Conservation (phyloP, 1,140 invertebrate genomes). For the Pentalonia nigronervosa region DNA sequence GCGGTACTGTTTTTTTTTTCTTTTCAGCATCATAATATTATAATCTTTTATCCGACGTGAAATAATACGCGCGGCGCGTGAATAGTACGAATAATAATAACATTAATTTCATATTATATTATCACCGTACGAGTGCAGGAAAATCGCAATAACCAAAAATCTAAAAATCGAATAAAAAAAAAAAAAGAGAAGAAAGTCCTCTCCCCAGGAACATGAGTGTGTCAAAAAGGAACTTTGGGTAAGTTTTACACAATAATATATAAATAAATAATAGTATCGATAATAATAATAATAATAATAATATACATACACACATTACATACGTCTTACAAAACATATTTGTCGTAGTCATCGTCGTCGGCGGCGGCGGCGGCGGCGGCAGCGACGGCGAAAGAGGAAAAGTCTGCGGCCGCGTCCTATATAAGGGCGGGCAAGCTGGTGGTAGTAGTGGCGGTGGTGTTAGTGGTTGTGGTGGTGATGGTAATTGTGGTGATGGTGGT, state of each 20-base stretch:
- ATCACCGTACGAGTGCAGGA: not conserved
- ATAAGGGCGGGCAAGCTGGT: not conserved
- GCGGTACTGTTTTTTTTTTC: not conserved
- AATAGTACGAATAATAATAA: no score
- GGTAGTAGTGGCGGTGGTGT: not conserved
- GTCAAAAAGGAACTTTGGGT: slow-evolving; percentile 54
- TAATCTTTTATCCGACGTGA: not conserved
- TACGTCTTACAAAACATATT: not conserved
- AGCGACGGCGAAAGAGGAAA: not conserved
- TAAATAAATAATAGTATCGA: not conserved
- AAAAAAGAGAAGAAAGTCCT: not conserved
- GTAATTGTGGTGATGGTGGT: not conserved
- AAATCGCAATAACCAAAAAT: slow-evolving; percentile 5
- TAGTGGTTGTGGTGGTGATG: not conserved
- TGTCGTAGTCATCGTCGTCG: not conserved
- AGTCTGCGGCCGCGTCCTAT: not conserved
- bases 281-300: slow-evolving; percentile 37
- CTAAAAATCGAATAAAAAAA: not conserved
- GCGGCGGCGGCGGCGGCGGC: not conserved
- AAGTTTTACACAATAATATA: slow-evolving; percentile 46
- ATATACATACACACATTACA: slow-evolving; percentile 23
- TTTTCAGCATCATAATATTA: not conserved
- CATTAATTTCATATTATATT: not conserved
- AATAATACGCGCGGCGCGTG: not conserved
- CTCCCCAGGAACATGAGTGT: slow-evolving; percentile 57